Evolutionary conservation across 2,797 vertebrate species (phyloP).

Genomic region (Schizopygopsis malacanthus): DNA sequence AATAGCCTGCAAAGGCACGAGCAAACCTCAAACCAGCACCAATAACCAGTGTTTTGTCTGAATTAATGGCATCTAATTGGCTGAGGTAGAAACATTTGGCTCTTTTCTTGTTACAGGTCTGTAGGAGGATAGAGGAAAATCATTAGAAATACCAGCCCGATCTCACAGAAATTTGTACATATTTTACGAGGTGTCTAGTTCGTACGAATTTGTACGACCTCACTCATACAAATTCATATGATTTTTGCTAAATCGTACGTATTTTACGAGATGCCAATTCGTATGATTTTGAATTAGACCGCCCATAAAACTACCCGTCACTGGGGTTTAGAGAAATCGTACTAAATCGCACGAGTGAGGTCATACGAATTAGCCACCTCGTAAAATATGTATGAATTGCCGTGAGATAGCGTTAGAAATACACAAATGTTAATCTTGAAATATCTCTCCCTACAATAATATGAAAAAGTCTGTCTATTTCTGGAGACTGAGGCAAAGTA

Average conservation of each 20-base stretch:
- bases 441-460: not conserved
- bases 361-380: too few species aligned
- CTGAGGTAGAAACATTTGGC: not conserved
- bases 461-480: not conserved
- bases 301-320: too few species aligned
- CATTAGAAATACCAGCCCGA: not conserved
- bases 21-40: not conserved
- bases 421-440: not conserved
- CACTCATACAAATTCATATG: too few species aligned
- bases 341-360: too few species aligned
- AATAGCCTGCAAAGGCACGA: not conserved
- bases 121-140: not conserved
- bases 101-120: not conserved
- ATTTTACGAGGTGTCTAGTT: too few species aligned
- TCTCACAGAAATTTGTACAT: too few species aligned
- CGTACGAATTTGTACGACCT: too few species aligned
- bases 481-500: constrained; percentile 6
- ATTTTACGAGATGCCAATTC: too few species aligned
- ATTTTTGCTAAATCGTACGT: too few species aligned
- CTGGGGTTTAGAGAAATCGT: too few species aligned
- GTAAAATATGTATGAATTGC: too few species aligned
- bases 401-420: not conserved
- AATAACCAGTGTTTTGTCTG: not conserved
- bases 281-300: too few species aligned
- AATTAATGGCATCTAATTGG: not conserved